Evolutionary conservation across 2,797 vertebrate genomes (phyloP).

Genomic region (Urophycis tenuis): DNA sequence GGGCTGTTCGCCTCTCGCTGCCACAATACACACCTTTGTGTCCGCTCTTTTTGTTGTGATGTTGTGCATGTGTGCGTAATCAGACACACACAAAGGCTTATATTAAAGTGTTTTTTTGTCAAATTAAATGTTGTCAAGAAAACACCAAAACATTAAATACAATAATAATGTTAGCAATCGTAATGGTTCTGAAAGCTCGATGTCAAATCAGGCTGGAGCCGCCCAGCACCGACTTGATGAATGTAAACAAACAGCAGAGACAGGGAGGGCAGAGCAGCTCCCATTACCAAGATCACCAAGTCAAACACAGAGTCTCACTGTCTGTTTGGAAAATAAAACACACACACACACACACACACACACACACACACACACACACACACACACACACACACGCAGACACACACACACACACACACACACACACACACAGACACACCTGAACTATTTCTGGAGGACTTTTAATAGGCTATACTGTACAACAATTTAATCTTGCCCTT

Average conservation of each 20-base stretch:
- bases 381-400: slow-evolving; percentile 3
- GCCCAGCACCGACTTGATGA: slow-evolving; percentile 1
- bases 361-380: slow-evolving; percentile 4
- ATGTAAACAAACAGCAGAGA: slow-evolving; percentile 23
- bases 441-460: not conserved
- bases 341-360: slow-evolving; percentile 5
- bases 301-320: slow-evolving; percentile 2
- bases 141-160: not conserved
- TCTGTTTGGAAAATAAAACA: not conserved
- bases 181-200: too few relatives aligned
- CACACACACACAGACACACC: not conserved
- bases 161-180: not conserved
- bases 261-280: not conserved
- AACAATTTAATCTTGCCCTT: not conserved
- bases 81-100: not conserved
- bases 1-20: too few relatives aligned
- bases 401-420: slow-evolving; percentile 5
- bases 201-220: not conserved
- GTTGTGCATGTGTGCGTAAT: too few relatives aligned
- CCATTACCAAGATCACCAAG: not conserved
- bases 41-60: too few relatives aligned
- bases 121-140: not conserved
- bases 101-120: not conserved
- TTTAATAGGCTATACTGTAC: not conserved
- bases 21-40: not conserved